phyloP scores from a whole-genome alignment of 2,888 invertebrate species.

The Zaprionus lineosus region DNA sequence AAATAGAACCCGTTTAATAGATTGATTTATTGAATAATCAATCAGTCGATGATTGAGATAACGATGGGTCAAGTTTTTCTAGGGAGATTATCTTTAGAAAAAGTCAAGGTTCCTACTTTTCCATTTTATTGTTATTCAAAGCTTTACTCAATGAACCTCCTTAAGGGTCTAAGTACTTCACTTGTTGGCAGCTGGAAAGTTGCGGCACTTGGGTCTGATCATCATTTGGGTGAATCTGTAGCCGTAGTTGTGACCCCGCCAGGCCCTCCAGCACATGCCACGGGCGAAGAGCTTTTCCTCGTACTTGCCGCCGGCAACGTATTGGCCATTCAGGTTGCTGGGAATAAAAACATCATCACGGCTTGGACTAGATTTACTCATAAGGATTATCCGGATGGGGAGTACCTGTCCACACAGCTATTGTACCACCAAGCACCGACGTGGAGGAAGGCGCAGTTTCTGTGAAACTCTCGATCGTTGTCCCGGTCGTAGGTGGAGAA shows the following conservation, averaged over 20 bases:
- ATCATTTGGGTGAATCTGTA: constrained; percentile 86
- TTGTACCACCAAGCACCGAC: constrained; percentile 90
- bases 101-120: too few species aligned
- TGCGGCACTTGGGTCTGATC: constrained; percentile 83
- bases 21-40: too few species aligned
- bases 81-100: too few species aligned
- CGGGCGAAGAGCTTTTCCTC: constrained; percentile 83
- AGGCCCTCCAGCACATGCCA: constrained; percentile 88
- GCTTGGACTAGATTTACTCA: too few species aligned
- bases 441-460: constrained; percentile 87
- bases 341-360: too few species aligned
- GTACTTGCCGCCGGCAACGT: constrained; percentile 77
- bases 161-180: background rate
- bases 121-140: too few species aligned
- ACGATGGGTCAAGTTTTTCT: too few species aligned
- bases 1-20: too few species aligned
- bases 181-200: constrained; percentile 22
- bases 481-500: constrained; percentile 88
- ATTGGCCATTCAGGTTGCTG: constrained; percentile 87
- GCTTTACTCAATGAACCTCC: too few species aligned
- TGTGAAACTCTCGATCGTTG: constrained; percentile 86
- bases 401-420: constrained; percentile 86
- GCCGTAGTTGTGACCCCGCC: constrained; percentile 86
- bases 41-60: too few species aligned
- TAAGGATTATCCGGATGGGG: background rate